A percentile compares a stretch with the other conserved stretches of the same genome.
phyloP scores from a whole-genome alignment of 2,797 vertebrate genomes.

The Tapera naevia region DNA sequence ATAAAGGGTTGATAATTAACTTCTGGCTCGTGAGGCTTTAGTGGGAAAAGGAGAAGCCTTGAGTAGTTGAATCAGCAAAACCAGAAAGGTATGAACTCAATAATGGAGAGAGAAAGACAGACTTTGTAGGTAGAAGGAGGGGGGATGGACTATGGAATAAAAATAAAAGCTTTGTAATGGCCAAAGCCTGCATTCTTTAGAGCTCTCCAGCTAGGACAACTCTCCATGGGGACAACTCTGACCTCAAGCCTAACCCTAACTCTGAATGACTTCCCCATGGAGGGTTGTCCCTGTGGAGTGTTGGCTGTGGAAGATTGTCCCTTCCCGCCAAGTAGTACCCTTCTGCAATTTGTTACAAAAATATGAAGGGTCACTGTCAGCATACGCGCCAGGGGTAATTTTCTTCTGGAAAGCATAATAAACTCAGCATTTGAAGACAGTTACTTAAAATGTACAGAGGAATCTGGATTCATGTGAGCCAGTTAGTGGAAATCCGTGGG shows the following conservation, averaged over 20 bases:
- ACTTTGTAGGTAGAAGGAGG: not conserved
- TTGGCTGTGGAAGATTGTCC: no score
- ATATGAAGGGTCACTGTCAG: not conserved
- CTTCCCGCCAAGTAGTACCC: not conserved
- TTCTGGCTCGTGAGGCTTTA: not conserved
- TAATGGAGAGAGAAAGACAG: not conserved
- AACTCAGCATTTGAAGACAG: not conserved
- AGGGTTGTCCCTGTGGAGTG: no score
- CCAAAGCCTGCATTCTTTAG: not conserved
- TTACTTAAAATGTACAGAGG: not conserved
- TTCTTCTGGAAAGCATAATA: not conserved
- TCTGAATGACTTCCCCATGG: no score
- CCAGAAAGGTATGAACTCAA: not conserved
- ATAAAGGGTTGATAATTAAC: not conserved
- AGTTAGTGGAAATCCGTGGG: not conserved
- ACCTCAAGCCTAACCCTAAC: no score
- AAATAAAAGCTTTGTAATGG: not conserved
- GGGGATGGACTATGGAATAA: not conserved
- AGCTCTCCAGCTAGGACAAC: not conserved
- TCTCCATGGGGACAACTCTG: no score
- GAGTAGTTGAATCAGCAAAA: not conserved
- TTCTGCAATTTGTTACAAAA: not conserved
- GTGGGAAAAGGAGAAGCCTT: not conserved
- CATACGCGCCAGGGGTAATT: fast-evolving
- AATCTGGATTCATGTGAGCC: not conserved